Evolutionary conservation across 2,113 vertebrate species (phyloP).

Genomic region (Dermatemys mawii): DNA sequence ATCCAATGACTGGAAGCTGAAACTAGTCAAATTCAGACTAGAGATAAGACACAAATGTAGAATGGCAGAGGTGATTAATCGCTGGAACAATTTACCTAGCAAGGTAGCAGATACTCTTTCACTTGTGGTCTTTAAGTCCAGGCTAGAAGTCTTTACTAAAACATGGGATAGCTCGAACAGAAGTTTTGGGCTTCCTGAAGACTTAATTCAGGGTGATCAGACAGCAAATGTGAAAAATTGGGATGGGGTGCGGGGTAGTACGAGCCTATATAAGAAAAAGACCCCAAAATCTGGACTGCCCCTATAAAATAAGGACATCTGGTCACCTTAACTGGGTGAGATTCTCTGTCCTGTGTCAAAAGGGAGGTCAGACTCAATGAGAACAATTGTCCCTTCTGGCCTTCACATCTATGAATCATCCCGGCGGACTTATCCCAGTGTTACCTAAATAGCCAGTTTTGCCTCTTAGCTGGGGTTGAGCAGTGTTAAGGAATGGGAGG

Average conservation of each 20-base stretch:
- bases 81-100: neutral
- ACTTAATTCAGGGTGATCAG: too few relatives aligned
- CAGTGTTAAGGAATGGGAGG: neutral
- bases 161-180: neutral
- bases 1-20: neutral
- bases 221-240: too few relatives aligned
- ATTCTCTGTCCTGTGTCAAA: neutral
- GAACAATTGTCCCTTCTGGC: neutral
- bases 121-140: neutral
- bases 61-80: neutral
- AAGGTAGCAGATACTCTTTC: neutral
- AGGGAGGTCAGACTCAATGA: neutral
- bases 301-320: too few relatives aligned
- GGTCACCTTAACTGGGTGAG: neutral
- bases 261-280: too few relatives aligned
- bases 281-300: too few relatives aligned
- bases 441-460: neutral
- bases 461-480: neutral
- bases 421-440: neutral
- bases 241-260: too few relatives aligned
- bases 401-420: neutral
- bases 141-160: neutral
- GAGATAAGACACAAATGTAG: neutral
- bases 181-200: neutral
- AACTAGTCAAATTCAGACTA: neutral